Base-by-base conservation (phyloP, 2,797 vertebrate species). In the Mus caroli region DNA sequence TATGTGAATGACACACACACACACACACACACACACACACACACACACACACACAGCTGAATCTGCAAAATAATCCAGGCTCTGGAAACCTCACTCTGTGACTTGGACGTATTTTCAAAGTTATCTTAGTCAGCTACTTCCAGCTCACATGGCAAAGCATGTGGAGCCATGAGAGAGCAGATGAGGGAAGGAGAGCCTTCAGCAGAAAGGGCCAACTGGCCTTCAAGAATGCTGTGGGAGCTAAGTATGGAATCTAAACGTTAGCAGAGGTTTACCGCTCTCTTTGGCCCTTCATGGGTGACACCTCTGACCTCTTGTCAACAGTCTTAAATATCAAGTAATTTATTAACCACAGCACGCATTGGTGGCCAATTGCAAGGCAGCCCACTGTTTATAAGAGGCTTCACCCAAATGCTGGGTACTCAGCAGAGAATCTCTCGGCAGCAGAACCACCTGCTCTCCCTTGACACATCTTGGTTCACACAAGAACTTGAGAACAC, bases 401-500 rank as follows among this genome's bases (percentile, higher is more conserved):
- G 69, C 75, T 92, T 40, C 34, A 67, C 52, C 88, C 64, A 43
- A 71, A 43, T 40, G 54, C 77, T 67, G 80, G 54, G 0, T 87
- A 6, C 62, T 84, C 67, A 13, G 85, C 6, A 3, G 62, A 92
- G 96, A 71, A 58, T 94, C 67, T 71, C 77, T n/a, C 56, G 64
- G 69, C 54, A 12, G 40, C n/a, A 15, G 92, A 50, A 31, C 78
- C 91, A 93, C 87, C 95, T 96, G 94, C 90, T 94, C 37, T 10
- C 80, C 40, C 77, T 28, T 85, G 94, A 97, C 93, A 91, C 77
- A 43, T 94, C 92, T 91, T 60, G 43, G 88, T 96, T 96, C 93
- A 87, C 92, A 85, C 22, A 83, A 89, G 96, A 97, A 84, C 96
- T 93, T 91, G 94, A 96, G 95, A 94, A 88, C 75, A 46, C 56